Evolutionary conservation across 2,797 vertebrate genomes (phyloP).

Genomic region (Sternotherus odoratus): DNA sequence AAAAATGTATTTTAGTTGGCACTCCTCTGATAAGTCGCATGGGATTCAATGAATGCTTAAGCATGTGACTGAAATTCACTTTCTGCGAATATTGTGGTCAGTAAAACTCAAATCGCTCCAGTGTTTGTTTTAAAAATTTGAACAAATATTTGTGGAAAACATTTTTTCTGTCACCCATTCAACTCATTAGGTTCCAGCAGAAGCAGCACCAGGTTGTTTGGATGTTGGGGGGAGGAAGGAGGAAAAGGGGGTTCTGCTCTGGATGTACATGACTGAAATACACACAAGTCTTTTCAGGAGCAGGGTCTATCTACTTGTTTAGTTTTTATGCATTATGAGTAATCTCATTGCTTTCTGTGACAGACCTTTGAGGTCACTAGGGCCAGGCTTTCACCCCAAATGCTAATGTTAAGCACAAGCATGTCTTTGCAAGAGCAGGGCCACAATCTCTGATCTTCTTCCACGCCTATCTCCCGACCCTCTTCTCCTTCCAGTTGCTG

Average conservation of each 20-base stretch:
- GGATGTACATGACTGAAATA: not conserved
- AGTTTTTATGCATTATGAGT: not conserved
- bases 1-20: not conserved
- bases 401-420: not conserved
- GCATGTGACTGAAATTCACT: not conserved
- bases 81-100: not conserved
- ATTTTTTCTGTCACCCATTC: not conserved
- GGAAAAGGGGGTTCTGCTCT: not conserved
- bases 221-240: not conserved
- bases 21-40: rapidly evolving
- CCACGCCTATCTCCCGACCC: rapidly evolving
- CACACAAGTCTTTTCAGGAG: not conserved
- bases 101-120: not conserved
- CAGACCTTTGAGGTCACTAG: not conserved
- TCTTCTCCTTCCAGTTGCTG: not conserved
- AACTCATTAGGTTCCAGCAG: not conserved
- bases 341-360: not conserved
- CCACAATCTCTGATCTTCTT: rapidly evolving
- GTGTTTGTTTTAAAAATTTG: not conserved
- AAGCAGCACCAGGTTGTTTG: not conserved
- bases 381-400: not conserved
- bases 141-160: not conserved
- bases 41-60: not conserved
- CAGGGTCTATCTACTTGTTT: not conserved
- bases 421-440: rapidly evolving